Evolutionary conservation across 1,140 invertebrate genomes (phyloP), one percentile per base, ranked within the genome.

Genomic region (Drosophila neocordata): DNA sequence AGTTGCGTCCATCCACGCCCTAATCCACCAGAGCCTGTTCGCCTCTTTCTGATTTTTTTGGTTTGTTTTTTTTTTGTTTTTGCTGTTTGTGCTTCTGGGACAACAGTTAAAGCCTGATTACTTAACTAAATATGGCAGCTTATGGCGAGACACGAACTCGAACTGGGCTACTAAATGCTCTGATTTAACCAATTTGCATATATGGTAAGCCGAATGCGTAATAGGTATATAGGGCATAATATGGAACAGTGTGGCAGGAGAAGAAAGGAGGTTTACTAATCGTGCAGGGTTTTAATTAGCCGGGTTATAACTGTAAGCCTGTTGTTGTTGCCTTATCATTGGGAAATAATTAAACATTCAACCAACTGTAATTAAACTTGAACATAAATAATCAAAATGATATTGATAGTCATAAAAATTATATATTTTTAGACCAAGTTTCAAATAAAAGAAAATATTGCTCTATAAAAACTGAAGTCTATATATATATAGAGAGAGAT

Each of bases 111-210:
- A 66, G 71, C 62, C 73, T 77, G 73, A 77, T 77, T 77, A 70
- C 75, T 77, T 77, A 77, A 77, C 73, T 77, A 77, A 77, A 77
- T 77, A 66, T 77, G 75, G 67, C 73, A 77, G 76, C 69, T 73
- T 78, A 78, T 78, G 74, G 55, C 56, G 53, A 66, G 59, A 69
- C 73, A 76, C 73, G 74, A 68, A 75, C 73, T 58, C 24, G 70
- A 57, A 56, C 53, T 53, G 67, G 41, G 37, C 59, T 48, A 77
- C 65, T 81, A 73, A 81, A 69, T 58, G 65, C 62, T 73, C 62
- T 70, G 75, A 72, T 73, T 78, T 74, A 79, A 44, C 60, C 61
- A 41, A 65, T 77, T 75, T 74, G 65, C 71, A 68, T 75, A 60
- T 37, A 24, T 38, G 27, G 20, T 22, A 37, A 35, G 56, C 35